Evolutionary conservation across 2,797 vertebrate genomes (phyloP).

Genomic region (Pristis pectinata): DNA sequence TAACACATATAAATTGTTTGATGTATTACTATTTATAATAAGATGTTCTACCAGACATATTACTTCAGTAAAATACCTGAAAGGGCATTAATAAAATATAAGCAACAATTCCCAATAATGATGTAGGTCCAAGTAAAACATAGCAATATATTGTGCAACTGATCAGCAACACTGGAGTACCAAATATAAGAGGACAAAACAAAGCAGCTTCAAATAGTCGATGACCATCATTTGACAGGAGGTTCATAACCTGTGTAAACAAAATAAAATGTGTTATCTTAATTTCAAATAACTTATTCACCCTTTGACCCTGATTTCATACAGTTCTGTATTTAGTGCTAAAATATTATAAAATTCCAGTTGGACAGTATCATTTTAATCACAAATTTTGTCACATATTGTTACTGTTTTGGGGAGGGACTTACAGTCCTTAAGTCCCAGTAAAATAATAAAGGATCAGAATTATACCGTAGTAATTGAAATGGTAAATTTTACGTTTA

Average conservation of each 20-base stretch:
- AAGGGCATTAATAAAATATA: slow-evolving; percentile 62
- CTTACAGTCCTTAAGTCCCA: neutral
- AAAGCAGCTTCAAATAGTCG: slow-evolving; percentile 65
- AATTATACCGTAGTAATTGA: neutral
- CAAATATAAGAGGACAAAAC: slow-evolving; percentile 56
- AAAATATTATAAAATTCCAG: too few relatives aligned
- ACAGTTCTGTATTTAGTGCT: neutral
- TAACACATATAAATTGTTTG: neutral
- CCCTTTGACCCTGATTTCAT: neutral
- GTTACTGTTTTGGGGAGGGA: neutral
- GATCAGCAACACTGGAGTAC: slow-evolving; percentile 55
- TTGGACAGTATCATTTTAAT: neutral
- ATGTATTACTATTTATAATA: neutral
- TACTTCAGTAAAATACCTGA: slow-evolving; percentile 56
- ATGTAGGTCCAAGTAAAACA: slow-evolving; percentile 61
- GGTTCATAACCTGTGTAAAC: slow-evolving; percentile 61
- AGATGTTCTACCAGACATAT: neutral
- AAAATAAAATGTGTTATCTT: slow-evolving; percentile 38
- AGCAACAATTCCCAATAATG: slow-evolving; percentile 58
- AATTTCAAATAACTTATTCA: neutral
- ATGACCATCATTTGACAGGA: slow-evolving; percentile 67
- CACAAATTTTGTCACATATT: neutral
- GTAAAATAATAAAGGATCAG: neutral
- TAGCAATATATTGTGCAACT: slow-evolving; percentile 57
- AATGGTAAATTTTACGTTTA: neutral